These are phyloP conservation scores for Gonocerus acuteangulatus DNA, from an alignment of 2,888 invertebrate species.

Conservation along the genomic window DNA sequence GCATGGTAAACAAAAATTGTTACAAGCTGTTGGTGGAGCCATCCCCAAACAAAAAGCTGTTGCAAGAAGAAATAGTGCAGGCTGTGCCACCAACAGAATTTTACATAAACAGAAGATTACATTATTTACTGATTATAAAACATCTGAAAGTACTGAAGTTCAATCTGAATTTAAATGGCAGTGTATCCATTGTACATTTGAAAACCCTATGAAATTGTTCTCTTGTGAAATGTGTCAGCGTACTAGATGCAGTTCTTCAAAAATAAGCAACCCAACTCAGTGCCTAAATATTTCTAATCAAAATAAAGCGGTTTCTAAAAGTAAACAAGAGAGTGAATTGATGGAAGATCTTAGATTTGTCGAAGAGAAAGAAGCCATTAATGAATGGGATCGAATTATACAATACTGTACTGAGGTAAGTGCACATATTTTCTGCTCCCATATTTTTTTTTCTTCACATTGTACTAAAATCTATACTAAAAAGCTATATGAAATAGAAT, in stretches of 20 bases:
- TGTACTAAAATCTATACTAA: too few relatives aligned
- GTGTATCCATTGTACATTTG: slow-evolving; percentile 72
- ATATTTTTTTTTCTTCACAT: not conserved
- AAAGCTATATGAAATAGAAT: too few relatives aligned
- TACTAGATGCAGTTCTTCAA: slow-evolving; percentile 45
- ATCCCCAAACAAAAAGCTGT: slow-evolving; percentile 36
- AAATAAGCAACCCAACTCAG: too few relatives aligned
- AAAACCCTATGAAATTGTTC: slow-evolving; percentile 56
- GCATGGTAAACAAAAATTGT: slow-evolving; percentile 38
- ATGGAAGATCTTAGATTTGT: slow-evolving; percentile 73
- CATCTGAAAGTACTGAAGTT: not conserved
- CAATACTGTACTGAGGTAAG: slow-evolving; percentile 74
- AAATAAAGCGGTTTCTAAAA: slow-evolving; percentile 24
- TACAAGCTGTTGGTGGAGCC: slow-evolving; percentile 32
- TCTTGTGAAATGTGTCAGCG: slow-evolving; percentile 72
- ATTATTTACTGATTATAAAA: slow-evolving; percentile 11
- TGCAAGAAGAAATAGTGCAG: slow-evolving; percentile 28
- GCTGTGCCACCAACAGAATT: slow-evolving; percentile 17
- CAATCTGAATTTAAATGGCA: slow-evolving; percentile 50
- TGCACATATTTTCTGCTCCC: not conserved
- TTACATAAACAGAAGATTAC: slow-evolving; percentile 25
- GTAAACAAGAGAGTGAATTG: slow-evolving; percentile 58
- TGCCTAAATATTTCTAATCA: slow-evolving; percentile 31
- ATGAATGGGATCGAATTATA: slow-evolving; percentile 86
- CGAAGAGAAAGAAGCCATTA: slow-evolving; percentile 79